Percentiles rank a stretch among this genome's conserved stretches.
These are phyloP conservation scores for Falco concolor DNA, from an alignment of 2,797 vertebrate genomes.

Conservation along the genomic window DNA sequence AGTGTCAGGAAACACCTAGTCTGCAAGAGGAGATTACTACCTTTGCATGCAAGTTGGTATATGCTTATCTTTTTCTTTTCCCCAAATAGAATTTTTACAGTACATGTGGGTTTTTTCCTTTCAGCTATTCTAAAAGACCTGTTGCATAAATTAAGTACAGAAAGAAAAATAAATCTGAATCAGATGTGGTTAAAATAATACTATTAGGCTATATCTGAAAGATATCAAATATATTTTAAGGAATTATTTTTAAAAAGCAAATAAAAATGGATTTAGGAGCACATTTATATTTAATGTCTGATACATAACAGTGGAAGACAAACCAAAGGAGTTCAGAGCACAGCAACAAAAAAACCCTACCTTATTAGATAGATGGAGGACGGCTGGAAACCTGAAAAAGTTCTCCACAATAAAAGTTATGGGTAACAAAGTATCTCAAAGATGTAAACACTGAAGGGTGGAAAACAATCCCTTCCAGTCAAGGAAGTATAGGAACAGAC, in stretches of 20 bases:
- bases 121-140: neutral
- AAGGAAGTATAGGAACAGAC: neutral
- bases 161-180: neutral
- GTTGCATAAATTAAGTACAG: neutral
- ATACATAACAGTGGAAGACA: neutral
- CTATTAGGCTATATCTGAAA: neutral
- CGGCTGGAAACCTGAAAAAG: neutral
- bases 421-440: neutral
- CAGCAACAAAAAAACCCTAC: neutral
- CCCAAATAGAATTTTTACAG: neutral
- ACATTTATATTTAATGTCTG: neutral
- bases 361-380: neutral
- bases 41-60: neutral
- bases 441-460: neutral
- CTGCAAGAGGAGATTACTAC: neutral
- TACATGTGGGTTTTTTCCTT: neutral
- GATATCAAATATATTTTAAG: neutral
- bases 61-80: neutral
- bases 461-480: neutral
- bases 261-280: neutral
- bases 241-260: neutral
- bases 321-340: neutral
- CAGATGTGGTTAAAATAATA: neutral
- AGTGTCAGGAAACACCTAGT: neutral
- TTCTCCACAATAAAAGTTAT: neutral